A percentile compares a stretch with the other conserved stretches of the same genome.
phyloP scores from a whole-genome alignment of 2,113 vertebrate genomes.

The Chionomys nivalis region DNA sequence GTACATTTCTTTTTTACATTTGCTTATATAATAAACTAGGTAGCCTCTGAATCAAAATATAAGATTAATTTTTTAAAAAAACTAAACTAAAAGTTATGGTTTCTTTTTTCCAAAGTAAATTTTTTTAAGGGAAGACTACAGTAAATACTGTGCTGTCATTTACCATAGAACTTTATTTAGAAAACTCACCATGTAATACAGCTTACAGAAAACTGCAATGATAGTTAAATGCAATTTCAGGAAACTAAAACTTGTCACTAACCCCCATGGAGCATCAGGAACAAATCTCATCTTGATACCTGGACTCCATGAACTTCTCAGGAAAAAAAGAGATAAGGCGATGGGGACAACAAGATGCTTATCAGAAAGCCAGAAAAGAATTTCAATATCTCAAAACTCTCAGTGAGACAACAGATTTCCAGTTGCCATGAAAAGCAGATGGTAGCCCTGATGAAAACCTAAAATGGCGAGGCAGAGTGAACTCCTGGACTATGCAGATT shows the following conservation, averaged over 20 bases:
- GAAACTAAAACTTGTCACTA: not conserved
- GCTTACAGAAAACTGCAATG: not conserved
- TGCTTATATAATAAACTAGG: conserved; percentile 2
- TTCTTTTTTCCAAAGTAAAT: not conserved
- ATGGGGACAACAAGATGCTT: not conserved
- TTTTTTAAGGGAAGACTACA: not conserved
- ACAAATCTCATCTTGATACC: not conserved
- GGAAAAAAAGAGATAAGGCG: not conserved
- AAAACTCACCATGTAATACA: not conserved
- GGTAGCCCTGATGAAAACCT: not conserved
- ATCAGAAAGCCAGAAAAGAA: not conserved
- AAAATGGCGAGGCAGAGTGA: not conserved
- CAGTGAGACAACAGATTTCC: conserved; percentile 2
- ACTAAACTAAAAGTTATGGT: not conserved
- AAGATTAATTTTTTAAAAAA: not conserved
- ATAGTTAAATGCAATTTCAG: not conserved
- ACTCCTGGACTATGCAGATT: not conserved
- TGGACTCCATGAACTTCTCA: not conserved
- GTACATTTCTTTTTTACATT: not conserved
- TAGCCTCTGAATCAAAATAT: not conserved
- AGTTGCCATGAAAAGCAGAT: not conserved
- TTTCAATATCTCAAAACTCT: not conserved
- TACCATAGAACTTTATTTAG: conserved; percentile 3
- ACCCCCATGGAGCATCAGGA: not conserved
- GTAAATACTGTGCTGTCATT: not conserved